Evolutionary conservation across 2,888 invertebrate genomes (phyloP).

Genomic region (Eurytoma californica): DNA sequence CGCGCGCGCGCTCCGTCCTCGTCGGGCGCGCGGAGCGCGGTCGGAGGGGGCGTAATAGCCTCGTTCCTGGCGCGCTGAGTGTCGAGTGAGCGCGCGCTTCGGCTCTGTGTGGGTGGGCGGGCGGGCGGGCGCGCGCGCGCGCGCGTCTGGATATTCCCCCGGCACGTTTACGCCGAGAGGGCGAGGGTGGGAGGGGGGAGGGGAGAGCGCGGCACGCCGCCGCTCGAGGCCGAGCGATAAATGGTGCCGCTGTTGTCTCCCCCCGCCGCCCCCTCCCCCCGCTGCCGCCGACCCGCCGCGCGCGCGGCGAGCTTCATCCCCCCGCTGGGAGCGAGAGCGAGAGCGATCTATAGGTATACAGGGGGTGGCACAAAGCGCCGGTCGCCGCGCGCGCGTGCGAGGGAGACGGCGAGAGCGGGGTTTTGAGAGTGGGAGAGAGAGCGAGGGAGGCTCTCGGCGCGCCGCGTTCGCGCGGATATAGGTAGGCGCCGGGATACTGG

Average conservation of each 20-base stretch:
- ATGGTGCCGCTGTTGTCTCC: slow-evolving; percentile 55
- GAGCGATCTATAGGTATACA: slow-evolving; percentile 16
- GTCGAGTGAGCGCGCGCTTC: slow-evolving; percentile 36
- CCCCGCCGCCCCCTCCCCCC: slow-evolving; percentile 36
- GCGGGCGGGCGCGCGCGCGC: slow-evolving; percentile 28
- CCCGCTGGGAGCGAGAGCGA: slow-evolving; percentile 30
- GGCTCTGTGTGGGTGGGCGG: slow-evolving; percentile 16
- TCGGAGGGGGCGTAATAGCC: slow-evolving; percentile 49
- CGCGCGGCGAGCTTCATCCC: slow-evolving; percentile 48
- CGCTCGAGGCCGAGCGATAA: slow-evolving; percentile 58
- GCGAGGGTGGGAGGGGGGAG: slow-evolving; percentile 25
- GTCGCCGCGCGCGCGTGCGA: too few species aligned
- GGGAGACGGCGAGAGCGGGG: background rate
- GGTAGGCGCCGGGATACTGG: slow-evolving; percentile 1
- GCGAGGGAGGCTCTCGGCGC: background rate
- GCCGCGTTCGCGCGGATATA: slow-evolving; percentile 4
- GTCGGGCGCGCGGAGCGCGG: slow-evolving; percentile 1
- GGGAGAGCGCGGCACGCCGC: slow-evolving; percentile 30
- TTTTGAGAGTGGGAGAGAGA: slow-evolving; percentile 12
- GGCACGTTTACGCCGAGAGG: slow-evolving; percentile 53
- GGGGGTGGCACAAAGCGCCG: too few species aligned
- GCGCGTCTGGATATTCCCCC: slow-evolving; percentile 49
- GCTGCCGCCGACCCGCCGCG: slow-evolving; percentile 32
- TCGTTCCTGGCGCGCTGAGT: slow-evolving; percentile 54
- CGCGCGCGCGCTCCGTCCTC: slow-evolving; percentile 33